These are phyloP conservation scores for Schizopygopsis pylzovi DNA, from an alignment of 2,797 vertebrate genomes.

Conservation along the genomic window DNA sequence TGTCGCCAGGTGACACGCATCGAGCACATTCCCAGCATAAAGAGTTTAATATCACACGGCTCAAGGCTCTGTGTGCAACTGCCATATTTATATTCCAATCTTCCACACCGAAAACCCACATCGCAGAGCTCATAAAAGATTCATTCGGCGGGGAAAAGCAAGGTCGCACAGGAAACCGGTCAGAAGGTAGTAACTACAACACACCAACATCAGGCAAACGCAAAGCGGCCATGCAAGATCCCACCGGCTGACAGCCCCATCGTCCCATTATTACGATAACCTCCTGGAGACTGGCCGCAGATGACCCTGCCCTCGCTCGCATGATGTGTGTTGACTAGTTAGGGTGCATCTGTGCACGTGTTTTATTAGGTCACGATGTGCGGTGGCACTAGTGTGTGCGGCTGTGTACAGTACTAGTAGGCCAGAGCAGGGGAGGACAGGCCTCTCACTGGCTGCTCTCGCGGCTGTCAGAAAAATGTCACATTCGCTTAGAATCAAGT, in stretches of 20 bases:
- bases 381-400: conserved; percentile 47
- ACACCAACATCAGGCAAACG: conserved; percentile 53
- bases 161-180: conserved; percentile 79
- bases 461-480: conserved; percentile 81
- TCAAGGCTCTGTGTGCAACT: conserved; percentile 70
- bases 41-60: conserved; percentile 69
- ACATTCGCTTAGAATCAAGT: conserved; percentile 78
- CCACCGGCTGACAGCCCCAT: conserved; percentile 47
- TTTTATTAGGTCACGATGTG: conserved; percentile 31
- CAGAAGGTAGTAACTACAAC: conserved; percentile 72
- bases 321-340: neutral
- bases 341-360: neutral
- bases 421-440: conserved; percentile 49
- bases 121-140: conserved; percentile 83
- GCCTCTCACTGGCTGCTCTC: conserved; percentile 55
- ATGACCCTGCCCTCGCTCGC: neutral
- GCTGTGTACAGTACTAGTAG: conserved; percentile 55
- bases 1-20: conserved; percentile 65
- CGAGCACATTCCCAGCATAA: conserved; percentile 65
- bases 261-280: conserved; percentile 10
- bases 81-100: conserved; percentile 87
- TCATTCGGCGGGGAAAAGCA: conserved; percentile 79
- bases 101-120: conserved; percentile 79
- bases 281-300: neutral
- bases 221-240: conserved; percentile 54